phyloP scores from a whole-genome alignment of 2,888 invertebrate species.

The Hoplodrina ambigua region DNA sequence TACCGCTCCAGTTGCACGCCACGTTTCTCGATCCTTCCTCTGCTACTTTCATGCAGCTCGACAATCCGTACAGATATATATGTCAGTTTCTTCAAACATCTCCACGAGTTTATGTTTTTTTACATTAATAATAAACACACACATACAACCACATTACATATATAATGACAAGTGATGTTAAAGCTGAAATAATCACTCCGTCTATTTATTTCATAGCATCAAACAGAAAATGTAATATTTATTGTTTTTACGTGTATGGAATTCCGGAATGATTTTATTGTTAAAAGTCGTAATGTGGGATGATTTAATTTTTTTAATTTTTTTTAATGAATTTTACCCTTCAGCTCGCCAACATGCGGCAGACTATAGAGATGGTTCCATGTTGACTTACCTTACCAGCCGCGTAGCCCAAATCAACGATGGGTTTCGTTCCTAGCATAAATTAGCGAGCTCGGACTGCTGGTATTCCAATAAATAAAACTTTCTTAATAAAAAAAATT shows the following conservation, averaged over 20 bases:
- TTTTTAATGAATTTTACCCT: not conserved
- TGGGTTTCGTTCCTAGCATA: too few relatives aligned
- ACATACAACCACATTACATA: too few relatives aligned
- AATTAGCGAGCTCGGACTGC: not conserved
- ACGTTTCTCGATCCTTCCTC: not conserved
- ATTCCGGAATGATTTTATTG: too few relatives aligned
- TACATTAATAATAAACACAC: too few relatives aligned
- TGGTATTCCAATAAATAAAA: not conserved
- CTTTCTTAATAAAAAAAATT: too few relatives aligned
- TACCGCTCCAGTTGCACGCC: not conserved
- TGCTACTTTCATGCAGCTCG: not conserved
- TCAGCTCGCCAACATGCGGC: not conserved
- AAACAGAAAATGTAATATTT: too few relatives aligned
- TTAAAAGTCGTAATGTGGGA: not conserved
- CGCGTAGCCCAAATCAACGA: not conserved
- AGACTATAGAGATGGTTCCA: not conserved
- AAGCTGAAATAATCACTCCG: not conserved
- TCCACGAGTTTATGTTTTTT: too few relatives aligned
- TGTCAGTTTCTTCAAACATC: not conserved
- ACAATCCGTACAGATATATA: not conserved
- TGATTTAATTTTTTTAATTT: not conserved
- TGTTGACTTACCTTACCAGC: conserved; percentile 21
- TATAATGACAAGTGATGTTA: not conserved
- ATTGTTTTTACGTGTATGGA: too few relatives aligned
- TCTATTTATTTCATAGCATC: too few relatives aligned